These are phyloP conservation scores for Heteronetta atricapilla DNA, from an alignment of 2,113 vertebrate genomes.

Conservation along the genomic window DNA sequence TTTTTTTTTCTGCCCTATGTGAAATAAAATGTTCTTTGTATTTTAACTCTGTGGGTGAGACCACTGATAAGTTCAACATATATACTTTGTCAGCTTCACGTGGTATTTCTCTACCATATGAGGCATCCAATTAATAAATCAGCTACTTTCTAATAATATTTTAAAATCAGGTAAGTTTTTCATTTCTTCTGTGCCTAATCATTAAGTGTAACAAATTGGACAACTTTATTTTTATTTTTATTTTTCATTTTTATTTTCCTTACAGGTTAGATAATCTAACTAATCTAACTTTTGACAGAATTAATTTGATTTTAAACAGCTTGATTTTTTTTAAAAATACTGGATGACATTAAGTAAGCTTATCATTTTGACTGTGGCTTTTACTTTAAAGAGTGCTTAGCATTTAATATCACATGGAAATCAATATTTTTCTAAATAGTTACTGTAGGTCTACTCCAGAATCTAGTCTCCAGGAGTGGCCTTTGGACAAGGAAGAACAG, in stretches of 20 bases:
- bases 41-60: neutral
- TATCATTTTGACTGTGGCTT: constrained; percentile 23
- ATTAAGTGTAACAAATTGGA: neutral
- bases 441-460: neutral
- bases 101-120: neutral
- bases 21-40: neutral
- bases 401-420: constrained; percentile 33
- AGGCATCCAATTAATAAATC: neutral
- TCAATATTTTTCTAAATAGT: constrained; percentile 44
- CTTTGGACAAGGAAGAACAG: neutral
- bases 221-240: accelerated
- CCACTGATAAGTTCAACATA: neutral
- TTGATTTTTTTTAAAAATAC: constrained; percentile 32
- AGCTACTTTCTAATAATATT: neutral
- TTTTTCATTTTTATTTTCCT: neutral
- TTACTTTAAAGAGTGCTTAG: neutral
- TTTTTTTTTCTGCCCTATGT: accelerated
- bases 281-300: neutral
- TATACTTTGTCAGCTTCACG: neutral
- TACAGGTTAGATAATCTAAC: neutral
- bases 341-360: neutral
- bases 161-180: neutral
- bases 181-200: constrained; percentile 3
- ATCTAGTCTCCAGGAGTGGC: neutral
- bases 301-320: constrained; percentile 12